Base-by-base conservation (phyloP, 2,888 invertebrate genomes). In the Xylophagus ater region DNA sequence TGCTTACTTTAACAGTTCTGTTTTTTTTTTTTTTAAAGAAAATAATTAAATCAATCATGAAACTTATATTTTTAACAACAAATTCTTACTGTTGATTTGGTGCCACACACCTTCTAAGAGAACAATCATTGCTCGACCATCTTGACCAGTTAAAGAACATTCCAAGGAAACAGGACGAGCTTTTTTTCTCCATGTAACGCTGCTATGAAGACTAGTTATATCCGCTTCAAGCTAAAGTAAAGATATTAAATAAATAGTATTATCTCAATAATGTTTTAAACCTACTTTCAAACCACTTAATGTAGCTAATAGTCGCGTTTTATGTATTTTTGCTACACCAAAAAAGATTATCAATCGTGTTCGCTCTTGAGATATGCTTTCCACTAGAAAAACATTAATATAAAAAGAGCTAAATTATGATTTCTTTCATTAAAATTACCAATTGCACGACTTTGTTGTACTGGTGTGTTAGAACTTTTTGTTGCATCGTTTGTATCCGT, bases 1-100 rank as follows among this genome's bases (percentile, higher is more conserved):
- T 83, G 17, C 84, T 85, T 24, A 93, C 83, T 55, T 89, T 87
- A 0, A 94, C 93, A 13, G 94, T 92, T 93, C 64, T 84, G 85
- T 58, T 7, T 50, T 7, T 7, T 26, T 15, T 5, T 30, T 28
- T n/a, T 28, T 10, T 14, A 9, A 28, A 36, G 7, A 29, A 41
- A 39, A 39, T 41, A 37, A 14, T 14, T 14, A 31, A 38, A 15
- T 14, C 25, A 3, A 31, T 34, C 9, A n/a, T n/a, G n/a, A 34
- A 26, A 26, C 4, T 10, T 26, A 26, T 12, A 13, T 26, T 26
- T 8, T 29, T 5, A 19, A 26, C 31, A 23, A 38, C 29, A 29
- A 29, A 5, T 25, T 60, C 75, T 72, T 53, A 84, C 82, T 93
- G 92, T 59, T 90, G 86, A 62, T 76, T 83, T 0, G 92, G 92